Conservation (phyloP, 2,113 vertebrate species). For the Pelodiscus sinensis region DNA sequence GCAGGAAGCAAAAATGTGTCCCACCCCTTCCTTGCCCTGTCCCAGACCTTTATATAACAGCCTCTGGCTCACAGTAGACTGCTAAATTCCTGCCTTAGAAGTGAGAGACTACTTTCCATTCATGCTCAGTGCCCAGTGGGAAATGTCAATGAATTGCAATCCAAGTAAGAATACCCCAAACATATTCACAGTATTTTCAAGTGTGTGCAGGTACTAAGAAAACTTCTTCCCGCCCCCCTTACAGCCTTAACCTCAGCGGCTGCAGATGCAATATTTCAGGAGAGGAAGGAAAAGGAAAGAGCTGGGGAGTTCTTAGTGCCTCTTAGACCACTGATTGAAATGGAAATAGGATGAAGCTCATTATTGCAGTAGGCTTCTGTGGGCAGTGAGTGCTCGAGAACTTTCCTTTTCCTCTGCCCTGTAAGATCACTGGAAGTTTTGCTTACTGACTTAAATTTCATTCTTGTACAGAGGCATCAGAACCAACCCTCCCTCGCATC, state of each 20-base stretch:
- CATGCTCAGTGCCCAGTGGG: background rate
- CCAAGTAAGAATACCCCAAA: background rate
- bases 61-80: background rate
- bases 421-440: background rate
- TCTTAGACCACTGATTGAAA: background rate
- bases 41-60: background rate
- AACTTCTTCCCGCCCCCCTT: background rate
- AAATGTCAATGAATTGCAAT: background rate
- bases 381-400: background rate
- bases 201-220: background rate
- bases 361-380: background rate
- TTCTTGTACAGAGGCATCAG: background rate
- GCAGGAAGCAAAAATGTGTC: background rate
- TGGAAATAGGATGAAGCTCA: background rate
- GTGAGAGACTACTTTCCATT: background rate
- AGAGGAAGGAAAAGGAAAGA: background rate
- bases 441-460: background rate
- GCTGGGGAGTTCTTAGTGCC: background rate
- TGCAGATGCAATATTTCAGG: background rate
- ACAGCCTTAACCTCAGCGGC: background rate
- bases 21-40: background rate
- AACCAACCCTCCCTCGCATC: background rate
- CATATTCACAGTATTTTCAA: background rate
- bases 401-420: background rate
- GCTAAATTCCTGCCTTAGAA: background rate